phyloP scores from a whole-genome alignment of 1,140 invertebrate species.

The Penaeus vannamei region DNA sequence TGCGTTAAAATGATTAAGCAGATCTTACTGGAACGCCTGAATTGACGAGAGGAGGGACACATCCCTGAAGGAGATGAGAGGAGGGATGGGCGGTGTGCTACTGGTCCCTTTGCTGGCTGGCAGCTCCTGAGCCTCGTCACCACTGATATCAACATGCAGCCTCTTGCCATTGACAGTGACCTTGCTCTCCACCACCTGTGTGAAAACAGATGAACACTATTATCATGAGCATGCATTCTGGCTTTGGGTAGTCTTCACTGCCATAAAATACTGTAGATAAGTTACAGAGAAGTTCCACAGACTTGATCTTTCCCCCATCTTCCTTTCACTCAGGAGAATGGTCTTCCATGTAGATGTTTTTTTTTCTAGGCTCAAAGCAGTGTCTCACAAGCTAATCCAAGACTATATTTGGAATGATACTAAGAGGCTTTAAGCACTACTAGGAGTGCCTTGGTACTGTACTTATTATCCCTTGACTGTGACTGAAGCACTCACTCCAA shows the following conservation, averaged over 20 bases:
- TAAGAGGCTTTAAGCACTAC: too few relatives aligned
- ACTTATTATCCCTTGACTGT: too few relatives aligned
- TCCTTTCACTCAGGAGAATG: too few relatives aligned
- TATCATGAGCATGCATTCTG: neutral
- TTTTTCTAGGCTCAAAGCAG: too few relatives aligned
- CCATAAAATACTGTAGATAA: too few relatives aligned
- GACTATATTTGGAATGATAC: too few relatives aligned
- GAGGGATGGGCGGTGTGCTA: slow-evolving; percentile 29
- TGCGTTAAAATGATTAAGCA: neutral
- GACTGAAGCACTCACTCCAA: too few relatives aligned
- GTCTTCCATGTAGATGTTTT: too few relatives aligned
- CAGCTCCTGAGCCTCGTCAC: slow-evolving; percentile 54
- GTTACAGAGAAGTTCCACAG: too few relatives aligned
- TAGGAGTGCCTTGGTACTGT: too few relatives aligned
- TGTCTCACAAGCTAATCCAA: too few relatives aligned
- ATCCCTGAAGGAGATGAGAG: slow-evolving; percentile 49
- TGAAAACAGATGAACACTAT: neutral
- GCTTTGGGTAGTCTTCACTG: neutral
- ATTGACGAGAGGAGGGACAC: slow-evolving; percentile 55
- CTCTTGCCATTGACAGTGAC: neutral
- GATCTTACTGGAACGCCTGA: slow-evolving; percentile 33
- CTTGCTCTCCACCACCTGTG: slow-evolving; percentile 47
- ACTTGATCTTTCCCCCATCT: too few relatives aligned
- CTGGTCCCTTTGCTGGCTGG: slow-evolving; percentile 24
- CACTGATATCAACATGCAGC: slow-evolving; percentile 43